These are phyloP conservation scores for Pandemis cinnamomeana DNA, from an alignment of 2,888 invertebrate species.

Conservation along the genomic window DNA sequence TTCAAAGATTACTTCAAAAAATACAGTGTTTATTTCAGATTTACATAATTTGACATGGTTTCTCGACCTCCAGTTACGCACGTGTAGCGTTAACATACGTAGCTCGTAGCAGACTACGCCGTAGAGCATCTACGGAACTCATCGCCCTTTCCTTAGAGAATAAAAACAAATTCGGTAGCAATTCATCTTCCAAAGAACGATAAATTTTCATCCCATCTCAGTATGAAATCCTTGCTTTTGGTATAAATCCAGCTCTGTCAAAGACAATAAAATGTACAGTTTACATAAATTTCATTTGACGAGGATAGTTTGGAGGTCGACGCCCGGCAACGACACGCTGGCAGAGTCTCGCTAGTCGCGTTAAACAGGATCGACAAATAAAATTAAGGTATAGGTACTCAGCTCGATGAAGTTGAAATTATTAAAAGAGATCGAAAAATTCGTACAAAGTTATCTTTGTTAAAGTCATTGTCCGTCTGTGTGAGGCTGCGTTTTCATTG, in stretches of 20 bases:
- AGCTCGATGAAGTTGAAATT: too few relatives aligned
- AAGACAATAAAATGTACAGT: conserved; percentile 27
- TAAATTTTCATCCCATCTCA: background rate
- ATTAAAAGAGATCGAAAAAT: background rate
- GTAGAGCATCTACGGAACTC: conserved; percentile 1
- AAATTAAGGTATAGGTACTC: background rate
- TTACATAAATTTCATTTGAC: conserved; percentile 19
- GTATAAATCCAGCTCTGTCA: conserved; percentile 6
- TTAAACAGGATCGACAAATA: background rate
- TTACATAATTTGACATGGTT: background rate
- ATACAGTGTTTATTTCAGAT: background rate
- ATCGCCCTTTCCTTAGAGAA: background rate
- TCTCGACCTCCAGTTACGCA: background rate
- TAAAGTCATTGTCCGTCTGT: too few relatives aligned
- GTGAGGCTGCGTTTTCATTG: too few relatives aligned
- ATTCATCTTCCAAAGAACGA: background rate
- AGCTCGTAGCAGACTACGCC: conserved; percentile 7
- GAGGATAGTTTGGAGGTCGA: conserved; percentile 12
- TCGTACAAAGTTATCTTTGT: too few relatives aligned
- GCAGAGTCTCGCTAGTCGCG: background rate
- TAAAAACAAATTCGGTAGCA: conserved; percentile 4
- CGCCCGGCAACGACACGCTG: background rate
- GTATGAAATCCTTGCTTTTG: conserved; percentile 11
- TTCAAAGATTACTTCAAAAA: too few relatives aligned
- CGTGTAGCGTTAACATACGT: background rate